phyloP scores from a whole-genome alignment of 2,888 invertebrate species.

The Xestia rhomboidea region DNA sequence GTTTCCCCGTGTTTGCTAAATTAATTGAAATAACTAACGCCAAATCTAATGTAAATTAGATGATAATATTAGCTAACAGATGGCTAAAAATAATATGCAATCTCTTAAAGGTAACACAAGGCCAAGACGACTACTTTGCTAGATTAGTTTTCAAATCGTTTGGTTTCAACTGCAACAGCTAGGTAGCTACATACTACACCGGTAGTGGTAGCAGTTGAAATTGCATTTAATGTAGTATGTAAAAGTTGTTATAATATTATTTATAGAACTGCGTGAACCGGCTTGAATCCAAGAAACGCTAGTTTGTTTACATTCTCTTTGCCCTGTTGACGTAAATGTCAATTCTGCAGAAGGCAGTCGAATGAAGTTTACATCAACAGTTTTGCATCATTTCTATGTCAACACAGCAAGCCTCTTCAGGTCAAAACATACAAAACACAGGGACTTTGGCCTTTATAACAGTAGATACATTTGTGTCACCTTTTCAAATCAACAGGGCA shows the following conservation, averaged over 20 bases:
- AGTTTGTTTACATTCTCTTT: slow-evolving; percentile 73
- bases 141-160: neutral
- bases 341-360: slow-evolving; percentile 68
- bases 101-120: slow-evolving; percentile 15
- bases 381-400: slow-evolving; percentile 67
- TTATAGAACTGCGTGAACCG: neutral
- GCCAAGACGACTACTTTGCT: neutral
- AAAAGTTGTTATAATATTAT: neutral
- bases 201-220: neutral
- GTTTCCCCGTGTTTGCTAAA: neutral
- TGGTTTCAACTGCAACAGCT: neutral
- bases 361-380: slow-evolving; percentile 66
- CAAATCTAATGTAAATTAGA: slow-evolving; percentile 19
- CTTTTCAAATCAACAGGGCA: neutral
- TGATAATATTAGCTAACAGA: slow-evolving; percentile 24
- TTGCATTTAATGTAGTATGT: neutral
- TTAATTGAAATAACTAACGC: neutral
- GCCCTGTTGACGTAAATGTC: slow-evolving; percentile 69
- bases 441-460: slow-evolving; percentile 52
- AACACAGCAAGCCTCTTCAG: slow-evolving; percentile 65
- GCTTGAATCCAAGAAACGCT: slow-evolving; percentile 52
- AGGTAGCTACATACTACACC: too few relatives aligned
- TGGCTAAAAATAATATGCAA: slow-evolving; percentile 11
- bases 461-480: slow-evolving; percentile 8
- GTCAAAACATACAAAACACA: slow-evolving; percentile 45